Evolutionary conservation across 1,140 invertebrate genomes (phyloP).

Genomic region (Nephila pilipes): DNA sequence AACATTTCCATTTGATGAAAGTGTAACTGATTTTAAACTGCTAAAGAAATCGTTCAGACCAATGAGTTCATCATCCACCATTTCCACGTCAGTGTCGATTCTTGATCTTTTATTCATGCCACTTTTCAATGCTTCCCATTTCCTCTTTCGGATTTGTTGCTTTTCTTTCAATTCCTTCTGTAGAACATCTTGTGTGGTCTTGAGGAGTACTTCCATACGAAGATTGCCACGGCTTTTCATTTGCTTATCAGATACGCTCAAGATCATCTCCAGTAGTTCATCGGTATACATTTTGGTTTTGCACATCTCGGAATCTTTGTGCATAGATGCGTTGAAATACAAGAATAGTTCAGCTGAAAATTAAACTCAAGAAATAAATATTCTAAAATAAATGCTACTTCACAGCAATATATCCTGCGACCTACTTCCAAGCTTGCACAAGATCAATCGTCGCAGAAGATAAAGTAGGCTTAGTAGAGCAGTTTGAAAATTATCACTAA

Average conservation of each 20-base stretch:
- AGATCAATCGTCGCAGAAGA: background rate
- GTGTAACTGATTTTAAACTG: conserved; percentile 60
- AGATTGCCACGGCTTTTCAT: conserved; percentile 48
- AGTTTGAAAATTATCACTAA: background rate
- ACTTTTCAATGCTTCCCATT: conserved; percentile 66
- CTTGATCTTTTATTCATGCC: conserved; percentile 37
- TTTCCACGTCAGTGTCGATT: conserved; percentile 11
- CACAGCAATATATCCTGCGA: background rate
- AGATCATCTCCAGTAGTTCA: conserved; percentile 70
- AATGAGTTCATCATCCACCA: conserved; percentile 24
- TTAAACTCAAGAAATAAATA: background rate
- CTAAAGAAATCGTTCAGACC: conserved; percentile 67
- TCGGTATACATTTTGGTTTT: conserved; percentile 66
- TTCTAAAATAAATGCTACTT: background rate
- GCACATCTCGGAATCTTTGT: conserved; percentile 53
- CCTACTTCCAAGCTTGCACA: background rate
- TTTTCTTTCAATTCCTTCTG: conserved; percentile 65
- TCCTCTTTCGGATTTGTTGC: conserved; percentile 69
- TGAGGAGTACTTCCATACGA: conserved; percentile 57
- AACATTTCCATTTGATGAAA: conserved; percentile 10
- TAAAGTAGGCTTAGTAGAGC: conserved; percentile 30
- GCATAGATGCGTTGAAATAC: background rate
- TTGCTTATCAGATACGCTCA: conserved; percentile 57
- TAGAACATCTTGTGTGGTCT: conserved; percentile 54
- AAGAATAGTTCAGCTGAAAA: background rate